Percentiles rank a stretch among this genome's conserved stretches.
Evolutionary conservation across 2,888 invertebrate species (phyloP).

Genomic region (Drosophila nigricruria): DNA sequence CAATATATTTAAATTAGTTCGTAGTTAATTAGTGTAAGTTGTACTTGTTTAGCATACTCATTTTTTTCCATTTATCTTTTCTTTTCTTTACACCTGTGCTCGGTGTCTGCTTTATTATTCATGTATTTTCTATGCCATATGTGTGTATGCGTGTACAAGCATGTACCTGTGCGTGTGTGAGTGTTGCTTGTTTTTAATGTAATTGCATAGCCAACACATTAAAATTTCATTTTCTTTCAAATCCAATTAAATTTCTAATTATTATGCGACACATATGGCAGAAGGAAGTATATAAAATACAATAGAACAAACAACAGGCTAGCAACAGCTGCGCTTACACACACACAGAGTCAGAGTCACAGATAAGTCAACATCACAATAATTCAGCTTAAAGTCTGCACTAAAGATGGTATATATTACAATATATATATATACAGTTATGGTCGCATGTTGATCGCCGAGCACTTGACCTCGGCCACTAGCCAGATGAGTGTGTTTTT

Average conservation of each 20-base stretch:
- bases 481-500: constrained; percentile 16
- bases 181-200: constrained; percentile 57
- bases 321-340: constrained; percentile 35
- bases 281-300: constrained; percentile 44
- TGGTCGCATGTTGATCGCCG: constrained; percentile 30
- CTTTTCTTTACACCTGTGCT: constrained; percentile 11
- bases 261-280: constrained; percentile 60
- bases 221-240: constrained; percentile 73
- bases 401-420: constrained; percentile 16
- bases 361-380: constrained; percentile 12
- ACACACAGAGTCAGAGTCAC: too few relatives aligned
- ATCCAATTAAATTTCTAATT: constrained; percentile 79
- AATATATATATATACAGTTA: constrained; percentile 11
- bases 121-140: constrained; percentile 18
- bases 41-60: constrained; percentile 16
- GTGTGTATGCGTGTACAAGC: not conserved
- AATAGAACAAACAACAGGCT: constrained; percentile 25
- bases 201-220: constrained; percentile 62
- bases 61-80: constrained; percentile 7
- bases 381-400: constrained; percentile 4
- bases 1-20: constrained; percentile 66
- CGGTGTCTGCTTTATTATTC: constrained; percentile 36
- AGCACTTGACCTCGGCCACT: constrained; percentile 56
- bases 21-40: constrained; percentile 52
- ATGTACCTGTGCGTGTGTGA: constrained; percentile 19